Base-by-base conservation (phyloP, 2,888 invertebrate genomes). In the Diarsia rubi region DNA sequence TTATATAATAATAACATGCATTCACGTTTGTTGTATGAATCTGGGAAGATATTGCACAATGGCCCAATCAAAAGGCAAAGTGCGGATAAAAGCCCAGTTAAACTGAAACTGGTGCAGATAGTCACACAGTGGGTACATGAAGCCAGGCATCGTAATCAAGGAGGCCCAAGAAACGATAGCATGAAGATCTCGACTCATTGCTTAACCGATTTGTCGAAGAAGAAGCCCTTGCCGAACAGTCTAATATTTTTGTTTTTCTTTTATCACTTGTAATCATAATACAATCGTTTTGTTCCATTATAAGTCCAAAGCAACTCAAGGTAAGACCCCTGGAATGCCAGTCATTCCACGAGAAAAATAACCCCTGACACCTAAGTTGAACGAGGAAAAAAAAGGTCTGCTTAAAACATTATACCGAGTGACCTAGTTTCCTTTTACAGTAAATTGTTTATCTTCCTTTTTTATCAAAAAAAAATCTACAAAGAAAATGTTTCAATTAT, bases 401-500 rank as follows among this genome's bases (percentile, higher is more conserved):
- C 44, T 68, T 37, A 62, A 73, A 71, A 69, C 21, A 52, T 62
- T 64, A 54, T 27, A 62, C 57, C 14, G 2, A 45, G 19, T 83
- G 76, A 80, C 82, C 84, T 67, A 83, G 45, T 83, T 81, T 62
- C 45, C 0, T 70, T 49, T 54, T 59, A 62, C 72, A 37, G 68
- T 19, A 66, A 69, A 73, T 79, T 75, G 66, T 82, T 68, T 73
- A 71, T 65, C 49, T 79, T 5, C 19, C 1, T 65, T 63, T 54
- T 73, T 31, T 47, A 2, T 11, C 64, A 44, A 5, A 44, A 49
- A 59, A 78, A 37, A 52, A 67, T 24, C 11, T 16, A 31, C 57
- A 68, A 76, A 62, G 42, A 16, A 69, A 47, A 60, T 60, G 66
- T 84, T 49, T 1, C 47, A 85, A 75, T 69, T 66, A 69, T 71